phyloP scores from a whole-genome alignment of 92 coral and sea anemone species.

The Actinostola sp. region DNA sequence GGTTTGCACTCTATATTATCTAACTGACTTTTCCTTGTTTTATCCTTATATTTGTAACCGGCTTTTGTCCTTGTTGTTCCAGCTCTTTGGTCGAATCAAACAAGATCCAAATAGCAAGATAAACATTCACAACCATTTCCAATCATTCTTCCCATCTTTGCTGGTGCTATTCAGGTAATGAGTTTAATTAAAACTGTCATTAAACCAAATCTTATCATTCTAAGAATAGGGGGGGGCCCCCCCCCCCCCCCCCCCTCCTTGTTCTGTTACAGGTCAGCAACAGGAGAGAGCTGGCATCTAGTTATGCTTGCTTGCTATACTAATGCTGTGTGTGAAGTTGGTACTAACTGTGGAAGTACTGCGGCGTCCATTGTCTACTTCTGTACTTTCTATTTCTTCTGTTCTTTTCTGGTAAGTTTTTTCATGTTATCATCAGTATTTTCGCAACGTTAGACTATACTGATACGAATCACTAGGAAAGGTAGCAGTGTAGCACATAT shows the following conservation, averaged over 20 bases:
- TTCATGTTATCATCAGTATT: too few relatives aligned
- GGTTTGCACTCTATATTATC: too few relatives aligned
- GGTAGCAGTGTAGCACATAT: too few relatives aligned
- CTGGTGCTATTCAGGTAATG: conserved; percentile 90
- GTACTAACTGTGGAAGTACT: conserved; percentile 80
- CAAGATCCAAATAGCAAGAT: conserved; percentile 77
- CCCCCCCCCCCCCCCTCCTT: background rate
- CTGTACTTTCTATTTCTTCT: conserved; percentile 94
- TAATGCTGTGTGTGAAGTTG: conserved; percentile 69
- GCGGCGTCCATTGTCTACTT: conserved; percentile 88
- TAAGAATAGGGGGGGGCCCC: too few relatives aligned
- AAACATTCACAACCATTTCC: conserved; percentile 90
- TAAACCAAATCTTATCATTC: too few relatives aligned
- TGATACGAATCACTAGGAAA: too few relatives aligned
- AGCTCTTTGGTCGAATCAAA: conserved; percentile 92
- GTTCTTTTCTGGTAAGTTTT: conserved; percentile 99
- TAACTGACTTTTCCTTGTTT: background rate
- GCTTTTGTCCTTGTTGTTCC: too few relatives aligned
- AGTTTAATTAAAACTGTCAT: too few relatives aligned
- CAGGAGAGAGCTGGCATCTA: conserved; percentile 98
- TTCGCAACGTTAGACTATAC: too few relatives aligned
- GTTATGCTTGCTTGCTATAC: conserved; percentile 91
- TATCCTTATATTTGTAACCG: background rate
- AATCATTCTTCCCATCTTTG: conserved; percentile 84
- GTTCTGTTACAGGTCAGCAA: conserved; percentile 53